These are phyloP conservation scores for Eledona agricola DNA, from an alignment of 2,888 invertebrate genomes.

Conservation along the genomic window DNA sequence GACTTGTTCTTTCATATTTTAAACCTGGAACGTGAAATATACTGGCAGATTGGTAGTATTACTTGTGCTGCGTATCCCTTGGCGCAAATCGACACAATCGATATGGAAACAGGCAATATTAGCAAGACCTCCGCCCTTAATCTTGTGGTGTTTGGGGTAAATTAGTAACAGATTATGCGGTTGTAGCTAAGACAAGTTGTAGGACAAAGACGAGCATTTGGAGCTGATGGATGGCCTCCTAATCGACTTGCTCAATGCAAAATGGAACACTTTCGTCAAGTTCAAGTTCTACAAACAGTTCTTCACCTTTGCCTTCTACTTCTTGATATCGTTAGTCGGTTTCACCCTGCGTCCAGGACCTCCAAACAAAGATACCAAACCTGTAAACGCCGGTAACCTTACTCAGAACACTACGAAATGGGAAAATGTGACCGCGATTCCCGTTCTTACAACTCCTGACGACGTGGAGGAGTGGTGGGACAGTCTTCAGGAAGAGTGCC, in stretches of 20 bases:
- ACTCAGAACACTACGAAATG: conserved; percentile 21
- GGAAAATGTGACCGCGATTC: conserved; percentile 38
- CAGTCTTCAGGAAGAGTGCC: conserved; percentile 74
- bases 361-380: conserved; percentile 54
- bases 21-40: conserved; percentile 94
- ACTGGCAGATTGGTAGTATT: conserved; percentile 96
- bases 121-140: conserved; percentile 95
- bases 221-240: conserved; percentile 94
- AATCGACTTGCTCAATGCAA: conserved; percentile 92
- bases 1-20: conserved; percentile 98
- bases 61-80: conserved; percentile 98
- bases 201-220: conserved; percentile 95
- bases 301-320: conserved; percentile 89
- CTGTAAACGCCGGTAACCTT: conserved; percentile 47
- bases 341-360: conserved; percentile 92
- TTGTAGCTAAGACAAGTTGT: conserved; percentile 23
- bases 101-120: conserved; percentile 89
- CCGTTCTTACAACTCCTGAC: conserved; percentile 31
- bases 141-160: conserved; percentile 94
- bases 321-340: conserved; percentile 85
- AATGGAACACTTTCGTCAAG: conserved; percentile 98
- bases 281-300: conserved; percentile 94
- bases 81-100: conserved; percentile 94
- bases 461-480: conserved; percentile 77
- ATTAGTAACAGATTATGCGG: not conserved